A percentile compares a stretch with the other conserved stretches of the same genome.
phyloP scores from a whole-genome alignment of 2,113 vertebrate species.

The Tenrec ecaudatus region DNA sequence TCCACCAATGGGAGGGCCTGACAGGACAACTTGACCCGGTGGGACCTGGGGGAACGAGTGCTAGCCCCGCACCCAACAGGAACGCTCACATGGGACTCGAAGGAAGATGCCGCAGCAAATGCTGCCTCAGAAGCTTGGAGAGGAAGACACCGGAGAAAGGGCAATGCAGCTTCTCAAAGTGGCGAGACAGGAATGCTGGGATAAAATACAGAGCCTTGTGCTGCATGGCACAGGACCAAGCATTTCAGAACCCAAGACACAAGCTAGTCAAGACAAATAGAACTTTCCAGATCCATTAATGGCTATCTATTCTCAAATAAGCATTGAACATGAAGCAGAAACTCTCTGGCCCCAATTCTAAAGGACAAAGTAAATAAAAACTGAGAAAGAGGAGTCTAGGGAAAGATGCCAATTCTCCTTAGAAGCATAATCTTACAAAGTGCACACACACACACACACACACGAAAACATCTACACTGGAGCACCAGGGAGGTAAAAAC shows the following conservation, averaged over 20 bases:
- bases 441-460: not conserved
- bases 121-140: not conserved
- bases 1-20: too few relatives aligned
- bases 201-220: not conserved
- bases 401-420: not conserved
- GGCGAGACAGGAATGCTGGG: not conserved
- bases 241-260: not conserved
- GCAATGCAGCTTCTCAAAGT: not conserved
- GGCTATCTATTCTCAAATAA: not conserved
- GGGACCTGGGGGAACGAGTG: not conserved
- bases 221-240: not conserved
- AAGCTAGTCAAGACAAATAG: conserved; percentile 1
- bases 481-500: not conserved
- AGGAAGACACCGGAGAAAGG: not conserved
- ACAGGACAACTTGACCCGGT: not conserved
- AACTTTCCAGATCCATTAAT: conserved; percentile 22
- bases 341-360: not conserved
- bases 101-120: not conserved
- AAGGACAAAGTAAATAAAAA: not conserved
- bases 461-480: not conserved
- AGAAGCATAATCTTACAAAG: not conserved
- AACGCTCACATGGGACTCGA: not conserved
- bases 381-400: not conserved
- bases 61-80: not conserved
- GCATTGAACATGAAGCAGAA: not conserved